Evolutionary conservation across 2,797 vertebrate species (phyloP).

Genomic region (Ciconia nigra): DNA sequence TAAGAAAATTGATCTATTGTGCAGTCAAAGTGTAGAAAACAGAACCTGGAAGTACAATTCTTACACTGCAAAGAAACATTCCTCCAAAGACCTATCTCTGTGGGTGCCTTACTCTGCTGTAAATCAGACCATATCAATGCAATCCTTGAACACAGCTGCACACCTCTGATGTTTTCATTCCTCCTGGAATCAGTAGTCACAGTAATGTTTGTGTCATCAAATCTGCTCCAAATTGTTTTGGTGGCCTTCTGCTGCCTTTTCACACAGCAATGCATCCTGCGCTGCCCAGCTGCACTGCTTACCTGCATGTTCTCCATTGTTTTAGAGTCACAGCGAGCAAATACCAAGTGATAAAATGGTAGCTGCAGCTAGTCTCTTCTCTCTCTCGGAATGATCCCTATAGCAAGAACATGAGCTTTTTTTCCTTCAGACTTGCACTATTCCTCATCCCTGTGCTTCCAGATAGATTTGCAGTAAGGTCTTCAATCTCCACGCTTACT

Average conservation of each 20-base stretch:
- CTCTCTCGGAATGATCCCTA: background rate
- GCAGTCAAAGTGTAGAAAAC: background rate
- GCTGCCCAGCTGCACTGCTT: background rate
- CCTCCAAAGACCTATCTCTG: background rate
- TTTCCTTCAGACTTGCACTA: background rate
- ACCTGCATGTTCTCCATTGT: background rate
- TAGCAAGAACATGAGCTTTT: background rate
- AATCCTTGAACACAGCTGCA: background rate
- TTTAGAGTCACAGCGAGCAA: background rate
- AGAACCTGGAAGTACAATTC: background rate
- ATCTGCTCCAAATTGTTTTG: background rate
- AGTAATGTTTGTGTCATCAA: background rate
- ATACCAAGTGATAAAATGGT: background rate
- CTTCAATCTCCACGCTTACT: background rate
- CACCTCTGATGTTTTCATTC: background rate
- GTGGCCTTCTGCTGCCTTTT: background rate
- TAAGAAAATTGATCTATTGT: background rate
- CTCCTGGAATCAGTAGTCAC: background rate
- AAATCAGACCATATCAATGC: background rate
- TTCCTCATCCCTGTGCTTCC: background rate
- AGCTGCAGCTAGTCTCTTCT: background rate
- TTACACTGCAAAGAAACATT: background rate
- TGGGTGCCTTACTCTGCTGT: background rate
- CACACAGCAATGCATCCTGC: background rate
- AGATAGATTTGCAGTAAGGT: background rate